A percentile compares a stretch with the other conserved stretches of the same genome.
These are phyloP conservation scores for Galbula dea DNA, from an alignment of 2,113 vertebrate species.

Conservation along the genomic window DNA sequence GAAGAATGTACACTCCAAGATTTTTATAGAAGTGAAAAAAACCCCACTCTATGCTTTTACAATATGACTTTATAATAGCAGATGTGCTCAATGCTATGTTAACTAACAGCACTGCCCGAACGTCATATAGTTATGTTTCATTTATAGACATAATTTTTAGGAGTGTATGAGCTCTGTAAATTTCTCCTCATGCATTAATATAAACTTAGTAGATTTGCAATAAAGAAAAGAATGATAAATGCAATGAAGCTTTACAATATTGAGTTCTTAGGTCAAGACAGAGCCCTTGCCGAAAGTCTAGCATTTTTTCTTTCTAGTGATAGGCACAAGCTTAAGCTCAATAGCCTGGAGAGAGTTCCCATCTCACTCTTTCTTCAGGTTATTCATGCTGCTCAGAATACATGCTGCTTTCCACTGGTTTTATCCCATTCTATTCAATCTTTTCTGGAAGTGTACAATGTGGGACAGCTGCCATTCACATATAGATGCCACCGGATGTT, in stretches of 20 bases:
- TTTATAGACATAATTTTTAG: background rate
- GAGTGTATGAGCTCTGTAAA: background rate
- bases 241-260: background rate
- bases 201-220: background rate
- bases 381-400: background rate
- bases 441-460: background rate
- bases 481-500: background rate
- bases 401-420: background rate
- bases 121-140: background rate
- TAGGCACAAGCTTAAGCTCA: background rate
- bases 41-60: background rate
- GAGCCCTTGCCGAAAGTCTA: background rate
- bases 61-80: background rate
- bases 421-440: background rate
- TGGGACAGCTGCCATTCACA: background rate
- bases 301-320: background rate
- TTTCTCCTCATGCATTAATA: background rate
- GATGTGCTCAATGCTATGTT: background rate
- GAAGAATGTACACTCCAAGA: background rate
- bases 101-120: background rate
- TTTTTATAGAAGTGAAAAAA: constrained; percentile 41
- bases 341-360: background rate
- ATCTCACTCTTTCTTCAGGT: background rate
- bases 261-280: background rate
- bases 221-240: background rate